Percentiles rank a stretch among this genome's conserved stretches.
These are phyloP conservation scores for Anneissia japonica DNA, from an alignment of 35 echinoderm and acorn worm species.

Conservation along the genomic window DNA sequence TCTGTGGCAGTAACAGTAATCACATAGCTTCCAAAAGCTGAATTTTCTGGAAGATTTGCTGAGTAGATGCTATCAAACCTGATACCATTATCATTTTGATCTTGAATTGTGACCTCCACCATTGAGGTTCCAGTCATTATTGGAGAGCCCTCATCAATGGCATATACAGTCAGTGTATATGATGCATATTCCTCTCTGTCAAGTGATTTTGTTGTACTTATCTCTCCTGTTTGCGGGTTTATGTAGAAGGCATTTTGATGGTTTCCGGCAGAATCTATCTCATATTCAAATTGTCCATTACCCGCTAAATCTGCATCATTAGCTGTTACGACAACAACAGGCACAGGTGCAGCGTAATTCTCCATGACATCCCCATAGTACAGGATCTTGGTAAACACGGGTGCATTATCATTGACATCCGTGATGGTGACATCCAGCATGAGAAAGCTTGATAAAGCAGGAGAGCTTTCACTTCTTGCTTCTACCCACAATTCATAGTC, in stretches of 20 bases:
- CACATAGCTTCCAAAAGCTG: slow-evolving; percentile 43
- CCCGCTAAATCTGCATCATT: slow-evolving; percentile 46
- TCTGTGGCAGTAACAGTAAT: slow-evolving; percentile 65
- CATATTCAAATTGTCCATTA: slow-evolving; percentile 51
- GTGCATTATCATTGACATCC: slow-evolving; percentile 90
- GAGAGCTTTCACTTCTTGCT: slow-evolving; percentile 46
- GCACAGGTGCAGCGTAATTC: background rate
- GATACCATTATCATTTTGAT: slow-evolving; percentile 79
- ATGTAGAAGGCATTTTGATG: slow-evolving; percentile 53
- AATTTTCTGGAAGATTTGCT: slow-evolving; percentile 60
- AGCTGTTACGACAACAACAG: slow-evolving; percentile 56
- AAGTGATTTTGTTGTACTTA: slow-evolving; percentile 42
- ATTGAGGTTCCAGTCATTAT: slow-evolving; percentile 26
- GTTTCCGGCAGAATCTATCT: slow-evolving; percentile 35
- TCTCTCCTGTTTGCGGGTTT: slow-evolving; percentile 32
- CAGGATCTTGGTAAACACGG: slow-evolving; percentile 40
- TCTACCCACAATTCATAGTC: slow-evolving; percentile 59
- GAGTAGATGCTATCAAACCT: slow-evolving; percentile 48
- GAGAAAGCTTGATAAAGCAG: slow-evolving; percentile 57
- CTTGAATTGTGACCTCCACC: slow-evolving; percentile 53
- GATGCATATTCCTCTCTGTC: slow-evolving; percentile 54
- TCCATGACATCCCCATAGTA: slow-evolving; percentile 45
- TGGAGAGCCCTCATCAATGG: slow-evolving; percentile 60
- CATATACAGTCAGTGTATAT: slow-evolving; percentile 58
- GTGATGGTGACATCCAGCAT: slow-evolving; percentile 36